Evolutionary conservation across 2,888 invertebrate genomes (phyloP).

Genomic region (Cremastinae sp.): DNA sequence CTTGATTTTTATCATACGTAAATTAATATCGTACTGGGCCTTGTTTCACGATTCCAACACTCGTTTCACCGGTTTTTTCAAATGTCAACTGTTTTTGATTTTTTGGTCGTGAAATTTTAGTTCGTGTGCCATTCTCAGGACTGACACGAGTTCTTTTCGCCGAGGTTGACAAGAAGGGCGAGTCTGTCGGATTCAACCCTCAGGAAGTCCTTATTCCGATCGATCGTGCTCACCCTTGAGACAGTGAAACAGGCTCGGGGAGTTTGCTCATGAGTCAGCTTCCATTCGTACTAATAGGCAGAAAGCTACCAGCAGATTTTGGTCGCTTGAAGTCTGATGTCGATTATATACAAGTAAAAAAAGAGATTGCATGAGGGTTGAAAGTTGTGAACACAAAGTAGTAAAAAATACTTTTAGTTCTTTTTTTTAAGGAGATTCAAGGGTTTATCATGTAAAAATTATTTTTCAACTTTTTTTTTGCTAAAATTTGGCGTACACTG

Average conservation of each 20-base stretch:
- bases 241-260: conserved; percentile 30
- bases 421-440: too few relatives aligned
- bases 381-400: too few relatives aligned
- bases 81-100: too few relatives aligned
- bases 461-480: too few relatives aligned
- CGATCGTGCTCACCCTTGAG: conserved; percentile 65
- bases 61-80: background rate
- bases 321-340: conserved; percentile 39
- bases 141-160: conserved; percentile 9
- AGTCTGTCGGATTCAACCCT: conserved; percentile 22
- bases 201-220: conserved; percentile 65
- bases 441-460: too few relatives aligned
- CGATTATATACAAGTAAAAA: conserved; percentile 16
- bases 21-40: background rate
- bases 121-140: conserved; percentile 33
- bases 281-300: conserved; percentile 69
- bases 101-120: background rate
- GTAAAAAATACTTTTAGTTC: too few relatives aligned
- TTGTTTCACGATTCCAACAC: conserved; percentile 1
- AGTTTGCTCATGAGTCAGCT: conserved; percentile 68
- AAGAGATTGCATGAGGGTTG: background rate
- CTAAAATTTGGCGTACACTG: too few relatives aligned
- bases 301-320: conserved; percentile 60
- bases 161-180: conserved; percentile 8
- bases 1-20: too few relatives aligned